These are phyloP conservation scores for Cephus runcator DNA, from an alignment of 2,888 invertebrate species.

Conservation along the genomic window DNA sequence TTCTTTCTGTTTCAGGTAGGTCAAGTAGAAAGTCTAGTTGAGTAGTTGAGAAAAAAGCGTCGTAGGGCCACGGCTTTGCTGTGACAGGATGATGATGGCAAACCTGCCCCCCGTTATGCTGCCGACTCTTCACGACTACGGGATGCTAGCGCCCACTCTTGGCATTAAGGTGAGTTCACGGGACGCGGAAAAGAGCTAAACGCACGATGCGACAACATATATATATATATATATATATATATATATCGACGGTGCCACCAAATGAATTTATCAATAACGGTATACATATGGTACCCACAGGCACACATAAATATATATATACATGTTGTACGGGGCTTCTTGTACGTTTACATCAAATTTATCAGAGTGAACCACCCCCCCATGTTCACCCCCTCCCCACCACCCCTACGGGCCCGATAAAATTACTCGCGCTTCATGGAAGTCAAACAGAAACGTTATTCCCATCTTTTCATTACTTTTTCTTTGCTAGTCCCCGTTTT, in stretches of 20 bases:
- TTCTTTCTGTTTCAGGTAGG: slow-evolving; percentile 60
- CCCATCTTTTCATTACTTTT: neutral
- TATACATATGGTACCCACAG: neutral
- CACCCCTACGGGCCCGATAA: neutral
- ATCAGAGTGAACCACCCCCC: neutral
- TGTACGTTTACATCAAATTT: slow-evolving; percentile 9
- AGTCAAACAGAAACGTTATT: neutral
- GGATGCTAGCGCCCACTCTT: slow-evolving; percentile 62
- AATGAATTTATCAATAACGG: neutral
- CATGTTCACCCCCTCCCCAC: neutral
- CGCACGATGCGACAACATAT: no score
- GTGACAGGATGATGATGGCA: slow-evolving; percentile 64
- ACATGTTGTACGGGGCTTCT: neutral
- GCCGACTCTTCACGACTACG: slow-evolving; percentile 62
- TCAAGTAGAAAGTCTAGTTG: slow-evolving; percentile 51
- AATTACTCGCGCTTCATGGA: neutral
- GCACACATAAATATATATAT: neutral
- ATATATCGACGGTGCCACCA: no score
- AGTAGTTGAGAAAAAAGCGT: slow-evolving; percentile 39
- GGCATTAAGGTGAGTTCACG: slow-evolving; percentile 60
- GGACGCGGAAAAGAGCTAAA: neutral
- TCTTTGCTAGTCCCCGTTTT: neutral
- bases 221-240: no score
- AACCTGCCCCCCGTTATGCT: slow-evolving; percentile 64
- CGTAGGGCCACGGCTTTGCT: slow-evolving; percentile 33